Evolutionary conservation across 2,797 vertebrate species (phyloP).

Genomic region (Benthosema pterotum): DNA sequence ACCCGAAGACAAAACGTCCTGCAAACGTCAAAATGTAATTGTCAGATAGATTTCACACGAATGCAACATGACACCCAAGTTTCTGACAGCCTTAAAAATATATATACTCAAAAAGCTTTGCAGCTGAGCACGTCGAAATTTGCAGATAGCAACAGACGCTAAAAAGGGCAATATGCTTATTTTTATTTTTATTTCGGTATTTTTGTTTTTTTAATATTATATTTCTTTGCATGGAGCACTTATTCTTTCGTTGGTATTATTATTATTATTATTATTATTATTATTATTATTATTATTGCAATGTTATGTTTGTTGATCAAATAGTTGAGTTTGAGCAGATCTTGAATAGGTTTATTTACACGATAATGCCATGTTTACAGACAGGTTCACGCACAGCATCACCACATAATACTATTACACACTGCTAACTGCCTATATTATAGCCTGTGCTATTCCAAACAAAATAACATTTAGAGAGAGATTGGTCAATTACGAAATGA

Average conservation of each 20-base stretch:
- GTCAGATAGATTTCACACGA: constrained; percentile 45
- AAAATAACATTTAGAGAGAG: constrained; percentile 67
- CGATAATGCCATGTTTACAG: constrained; percentile 75
- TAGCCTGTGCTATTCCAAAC: constrained; percentile 58
- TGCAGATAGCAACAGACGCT: constrained; percentile 68
- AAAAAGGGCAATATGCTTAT: constrained; percentile 60
- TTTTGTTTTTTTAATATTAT: constrained; percentile 47
- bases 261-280: constrained; percentile 58
- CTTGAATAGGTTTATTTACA: constrained; percentile 55
- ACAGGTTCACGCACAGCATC: constrained; percentile 67
- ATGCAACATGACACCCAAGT: constrained; percentile 66
- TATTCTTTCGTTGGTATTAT: constrained; percentile 70
- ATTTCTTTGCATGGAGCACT: constrained; percentile 82
- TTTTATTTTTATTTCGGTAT: constrained; percentile 28
- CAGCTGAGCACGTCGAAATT: constrained; percentile 70
- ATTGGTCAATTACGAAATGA: constrained; percentile 74
- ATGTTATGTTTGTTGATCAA: constrained; percentile 63
- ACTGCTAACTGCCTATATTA: constrained; percentile 68
- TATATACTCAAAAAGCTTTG: constrained; percentile 50
- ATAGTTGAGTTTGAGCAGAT: constrained; percentile 61
- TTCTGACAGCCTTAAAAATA: constrained; percentile 73
- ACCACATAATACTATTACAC: constrained; percentile 64
- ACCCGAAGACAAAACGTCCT: constrained; percentile 44
- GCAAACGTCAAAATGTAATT: constrained; percentile 42
- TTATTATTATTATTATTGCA: constrained; percentile 57